Percentiles rank a stretch among this genome's conserved stretches.
Evolutionary conservation across 2,113 vertebrate species (phyloP).

Genomic region (Xiphophorus maculatus): DNA sequence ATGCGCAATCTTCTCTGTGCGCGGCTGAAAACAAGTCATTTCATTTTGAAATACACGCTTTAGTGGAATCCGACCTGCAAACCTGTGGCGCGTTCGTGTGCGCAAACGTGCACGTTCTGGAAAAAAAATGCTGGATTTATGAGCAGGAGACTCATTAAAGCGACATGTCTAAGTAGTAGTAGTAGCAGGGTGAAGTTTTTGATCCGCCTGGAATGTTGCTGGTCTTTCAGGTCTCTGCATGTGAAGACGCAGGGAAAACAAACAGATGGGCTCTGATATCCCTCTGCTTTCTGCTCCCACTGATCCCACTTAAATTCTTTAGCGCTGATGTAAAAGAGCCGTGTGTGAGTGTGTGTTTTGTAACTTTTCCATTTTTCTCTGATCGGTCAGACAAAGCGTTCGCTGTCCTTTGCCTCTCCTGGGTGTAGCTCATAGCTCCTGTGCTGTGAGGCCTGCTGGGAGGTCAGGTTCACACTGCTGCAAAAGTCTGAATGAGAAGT

Average conservation of each 20-base stretch:
- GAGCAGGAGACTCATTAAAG: not conserved
- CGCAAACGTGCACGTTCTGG: not conserved
- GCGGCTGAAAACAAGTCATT: not conserved
- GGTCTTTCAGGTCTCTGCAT: conserved; percentile 24
- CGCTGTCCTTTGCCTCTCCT: not conserved
- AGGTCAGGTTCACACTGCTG: too few relatives aligned
- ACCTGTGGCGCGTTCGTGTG: not conserved
- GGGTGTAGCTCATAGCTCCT: conserved; percentile 30
- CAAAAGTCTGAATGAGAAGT: not conserved
- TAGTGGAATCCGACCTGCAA: too few relatives aligned
- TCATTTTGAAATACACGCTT: not conserved
- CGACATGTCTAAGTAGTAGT: not conserved
- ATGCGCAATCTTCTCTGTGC: too few relatives aligned
- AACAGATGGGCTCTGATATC: not conserved
- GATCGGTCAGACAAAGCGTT: not conserved
- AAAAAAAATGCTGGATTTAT: too few relatives aligned
- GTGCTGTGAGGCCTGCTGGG: not conserved
- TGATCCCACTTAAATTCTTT: conserved; percentile 17
- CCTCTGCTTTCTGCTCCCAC: not conserved
- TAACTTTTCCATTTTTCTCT: not conserved
- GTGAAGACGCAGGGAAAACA: conserved; percentile 1
- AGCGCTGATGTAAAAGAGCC: conserved; percentile 16
- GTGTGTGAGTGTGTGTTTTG: not conserved
- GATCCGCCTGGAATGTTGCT: conserved; percentile 47
- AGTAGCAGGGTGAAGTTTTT: not conserved